phyloP scores from a whole-genome alignment of 2,888 invertebrate species.

The Holacanthella duospinosa region DNA sequence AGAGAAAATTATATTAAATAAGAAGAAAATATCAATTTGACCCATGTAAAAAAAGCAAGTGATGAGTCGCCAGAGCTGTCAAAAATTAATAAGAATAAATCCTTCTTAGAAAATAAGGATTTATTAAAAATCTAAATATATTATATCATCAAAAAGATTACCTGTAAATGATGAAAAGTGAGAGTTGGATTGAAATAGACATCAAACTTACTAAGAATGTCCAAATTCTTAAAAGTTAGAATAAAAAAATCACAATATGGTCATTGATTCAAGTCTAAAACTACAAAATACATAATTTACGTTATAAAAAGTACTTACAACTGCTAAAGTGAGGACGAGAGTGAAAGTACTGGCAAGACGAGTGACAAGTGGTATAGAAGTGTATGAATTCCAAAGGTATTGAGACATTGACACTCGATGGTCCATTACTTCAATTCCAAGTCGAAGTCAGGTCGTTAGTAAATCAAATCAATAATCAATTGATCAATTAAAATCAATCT shows the following conservation, averaged over 20 bases:
- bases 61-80: background rate
- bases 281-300: background rate
- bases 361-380: background rate
- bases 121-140: too few species aligned
- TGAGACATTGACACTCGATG: background rate
- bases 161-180: background rate
- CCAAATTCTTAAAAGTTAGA: background rate
- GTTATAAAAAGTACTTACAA: background rate
- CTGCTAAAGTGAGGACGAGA: background rate
- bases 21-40: background rate
- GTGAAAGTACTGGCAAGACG: background rate
- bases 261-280: background rate
- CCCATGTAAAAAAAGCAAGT: background rate
- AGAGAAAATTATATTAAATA: background rate
- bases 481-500: background rate
- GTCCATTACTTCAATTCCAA: background rate
- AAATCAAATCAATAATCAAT: background rate
- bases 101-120: too few species aligned
- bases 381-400: background rate
- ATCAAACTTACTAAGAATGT: background rate
- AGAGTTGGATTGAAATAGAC: background rate
- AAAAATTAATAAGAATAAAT: too few species aligned
- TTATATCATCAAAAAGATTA: too few species aligned
- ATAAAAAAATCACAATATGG: background rate
- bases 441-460: background rate